These are phyloP conservation scores for Cossypha caffra DNA, from an alignment of 2,797 vertebrate species.

Conservation along the genomic window DNA sequence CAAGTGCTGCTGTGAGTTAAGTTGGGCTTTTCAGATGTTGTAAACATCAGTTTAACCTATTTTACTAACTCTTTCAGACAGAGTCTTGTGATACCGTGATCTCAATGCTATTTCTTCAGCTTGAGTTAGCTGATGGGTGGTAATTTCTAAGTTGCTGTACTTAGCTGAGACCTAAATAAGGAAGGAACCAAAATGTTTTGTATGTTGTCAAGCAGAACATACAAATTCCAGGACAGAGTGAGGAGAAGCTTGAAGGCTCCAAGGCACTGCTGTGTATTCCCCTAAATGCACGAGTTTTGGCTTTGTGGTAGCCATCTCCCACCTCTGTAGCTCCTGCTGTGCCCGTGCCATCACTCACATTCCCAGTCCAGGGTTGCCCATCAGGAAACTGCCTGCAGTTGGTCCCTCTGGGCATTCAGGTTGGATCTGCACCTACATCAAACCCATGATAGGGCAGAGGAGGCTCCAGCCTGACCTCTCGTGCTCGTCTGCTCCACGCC, in stretches of 20 bases:
- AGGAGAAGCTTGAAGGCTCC: not conserved
- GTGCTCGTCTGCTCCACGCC: not conserved
- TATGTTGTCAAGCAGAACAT: slow-evolving; percentile 1
- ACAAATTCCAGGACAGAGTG: not conserved
- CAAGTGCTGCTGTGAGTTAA: not conserved
- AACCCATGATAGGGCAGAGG: not conserved
- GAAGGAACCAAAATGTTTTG: not conserved
- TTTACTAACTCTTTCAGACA: not conserved
- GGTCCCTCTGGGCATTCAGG: not conserved
- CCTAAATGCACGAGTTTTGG: not conserved
- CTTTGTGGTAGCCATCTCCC: not conserved
- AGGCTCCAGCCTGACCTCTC: accelerated
- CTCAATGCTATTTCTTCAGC: not conserved
- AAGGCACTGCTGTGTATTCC: not conserved
- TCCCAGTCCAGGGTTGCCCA: accelerated
- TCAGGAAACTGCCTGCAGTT: not conserved
- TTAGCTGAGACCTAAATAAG: not conserved
- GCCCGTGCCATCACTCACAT: accelerated
- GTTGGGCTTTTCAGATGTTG: not conserved
- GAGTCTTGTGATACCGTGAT: not conserved
- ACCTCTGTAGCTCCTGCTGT: not conserved
- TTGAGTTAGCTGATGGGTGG: not conserved
- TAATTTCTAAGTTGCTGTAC: slow-evolving; percentile 4
- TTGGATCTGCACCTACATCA: not conserved
- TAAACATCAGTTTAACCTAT: not conserved